These are phyloP conservation scores for Adelognathus sp. DNA, from an alignment of 2,888 invertebrate species.

Conservation along the genomic window DNA sequence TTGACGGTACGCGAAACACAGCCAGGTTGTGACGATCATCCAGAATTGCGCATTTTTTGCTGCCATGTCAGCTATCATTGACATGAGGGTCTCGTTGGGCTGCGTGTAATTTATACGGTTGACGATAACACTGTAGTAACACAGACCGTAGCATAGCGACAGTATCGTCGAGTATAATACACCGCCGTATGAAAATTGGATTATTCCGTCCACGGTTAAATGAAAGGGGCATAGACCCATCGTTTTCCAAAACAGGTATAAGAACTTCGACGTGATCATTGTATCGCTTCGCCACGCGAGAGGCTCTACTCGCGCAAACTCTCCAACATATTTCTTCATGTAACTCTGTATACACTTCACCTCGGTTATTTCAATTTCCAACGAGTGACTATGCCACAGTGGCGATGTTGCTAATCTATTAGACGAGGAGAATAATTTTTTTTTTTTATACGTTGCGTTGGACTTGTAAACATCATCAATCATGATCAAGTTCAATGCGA, in stretches of 20 bases:
- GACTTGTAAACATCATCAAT: neutral
- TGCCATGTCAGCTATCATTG: conserved; percentile 1
- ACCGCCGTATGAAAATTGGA: conserved; percentile 32
- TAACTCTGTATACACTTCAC: neutral
- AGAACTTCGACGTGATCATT: neutral
- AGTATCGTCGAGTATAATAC: conserved; percentile 12
- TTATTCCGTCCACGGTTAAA: neutral
- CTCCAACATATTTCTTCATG: neutral
- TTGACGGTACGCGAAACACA: conserved; percentile 34
- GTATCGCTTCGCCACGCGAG: neutral
- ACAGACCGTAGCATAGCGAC: neutral
- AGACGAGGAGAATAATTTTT: neutral
- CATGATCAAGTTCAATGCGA: neutral
- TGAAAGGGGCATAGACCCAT: conserved; percentile 41
- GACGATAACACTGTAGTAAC: neutral
- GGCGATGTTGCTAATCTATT: neutral
- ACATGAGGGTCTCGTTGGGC: conserved; percentile 6
- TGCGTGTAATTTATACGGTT: neutral
- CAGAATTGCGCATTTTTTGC: neutral
- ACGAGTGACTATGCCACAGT: neutral
- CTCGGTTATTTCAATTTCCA: neutral
- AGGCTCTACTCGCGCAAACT: neutral
- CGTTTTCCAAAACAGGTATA: conserved; percentile 36
- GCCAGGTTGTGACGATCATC: conserved; percentile 41
- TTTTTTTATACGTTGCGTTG: neutral